Conservation (phyloP, 1,140 invertebrate genomes). For the Aricia agestis region DNA sequence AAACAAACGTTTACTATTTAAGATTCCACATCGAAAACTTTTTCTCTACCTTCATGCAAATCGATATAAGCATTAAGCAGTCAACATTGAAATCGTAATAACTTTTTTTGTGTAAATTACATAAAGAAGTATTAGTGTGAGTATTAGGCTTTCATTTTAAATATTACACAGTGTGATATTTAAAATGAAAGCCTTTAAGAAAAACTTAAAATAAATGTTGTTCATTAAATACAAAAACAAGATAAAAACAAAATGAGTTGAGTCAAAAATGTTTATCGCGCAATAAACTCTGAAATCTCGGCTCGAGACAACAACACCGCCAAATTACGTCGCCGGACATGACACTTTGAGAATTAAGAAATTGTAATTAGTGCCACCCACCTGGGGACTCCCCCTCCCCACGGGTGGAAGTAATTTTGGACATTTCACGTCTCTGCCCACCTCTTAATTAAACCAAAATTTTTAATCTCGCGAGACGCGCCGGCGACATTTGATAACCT, state of each 20-base stretch:
- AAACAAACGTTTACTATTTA: too few species aligned
- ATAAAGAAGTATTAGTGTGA: too few species aligned
- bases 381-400: constrained; percentile 23
- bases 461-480: constrained; percentile 12
- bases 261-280: not conserved
- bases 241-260: not conserved
- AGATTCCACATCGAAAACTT: too few species aligned
- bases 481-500: constrained; percentile 54
- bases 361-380: constrained; percentile 62
- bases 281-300: not conserved
- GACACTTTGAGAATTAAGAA: constrained; percentile 72
- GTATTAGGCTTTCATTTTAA: too few species aligned
- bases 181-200: too few species aligned
- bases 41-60: too few species aligned
- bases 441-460: constrained; percentile 7
- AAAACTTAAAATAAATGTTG: too few species aligned
- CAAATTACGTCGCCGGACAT: constrained; percentile 35
- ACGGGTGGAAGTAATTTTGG: constrained; percentile 69
- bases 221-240: not conserved
- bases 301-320: not conserved
- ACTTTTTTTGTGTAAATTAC: too few species aligned
- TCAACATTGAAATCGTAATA: too few species aligned
- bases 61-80: too few species aligned
- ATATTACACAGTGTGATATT: too few species aligned
- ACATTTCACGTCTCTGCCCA: constrained; percentile 63